phyloP scores from a whole-genome alignment of 2,113 vertebrate species.

The Machaerirhynchus nigripectus region DNA sequence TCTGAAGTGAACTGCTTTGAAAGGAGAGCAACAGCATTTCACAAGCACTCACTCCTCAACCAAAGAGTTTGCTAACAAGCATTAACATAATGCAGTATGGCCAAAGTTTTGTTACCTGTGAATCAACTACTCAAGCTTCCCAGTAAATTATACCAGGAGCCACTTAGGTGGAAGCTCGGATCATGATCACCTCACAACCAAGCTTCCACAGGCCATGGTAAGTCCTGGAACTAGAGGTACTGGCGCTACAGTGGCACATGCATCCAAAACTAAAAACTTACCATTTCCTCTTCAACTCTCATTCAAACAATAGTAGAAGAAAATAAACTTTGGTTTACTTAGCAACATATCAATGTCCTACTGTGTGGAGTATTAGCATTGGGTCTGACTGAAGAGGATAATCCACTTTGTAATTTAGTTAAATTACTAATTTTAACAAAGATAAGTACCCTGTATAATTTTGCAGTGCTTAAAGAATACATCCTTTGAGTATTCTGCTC shows the following conservation, averaged over 20 bases:
- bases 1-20: background rate
- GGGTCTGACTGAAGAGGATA: conserved; percentile 52
- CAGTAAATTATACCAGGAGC: background rate
- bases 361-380: conserved; percentile 60
- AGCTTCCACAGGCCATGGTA: background rate
- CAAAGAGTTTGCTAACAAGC: background rate
- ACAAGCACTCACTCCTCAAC: background rate
- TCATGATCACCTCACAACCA: background rate
- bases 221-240: background rate
- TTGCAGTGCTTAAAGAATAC: conserved; percentile 65
- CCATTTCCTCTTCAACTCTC: background rate
- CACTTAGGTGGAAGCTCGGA: background rate
- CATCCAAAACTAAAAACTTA: background rate
- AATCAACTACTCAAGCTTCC: background rate
- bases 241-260: background rate
- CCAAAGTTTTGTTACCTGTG: background rate
- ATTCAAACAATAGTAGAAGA: conserved; percentile 12
- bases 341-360: conserved; percentile 50
- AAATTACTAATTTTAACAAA: conserved; percentile 72
- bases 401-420: conserved; percentile 73
- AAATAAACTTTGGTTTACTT: conserved; percentile 62
- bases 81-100: background rate
- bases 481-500: conserved; percentile 62
- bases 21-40: background rate
- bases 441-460: conserved; percentile 65